phyloP scores from a whole-genome alignment of 2,797 vertebrate genomes.

The Tragelaphus eurycerus region DNA sequence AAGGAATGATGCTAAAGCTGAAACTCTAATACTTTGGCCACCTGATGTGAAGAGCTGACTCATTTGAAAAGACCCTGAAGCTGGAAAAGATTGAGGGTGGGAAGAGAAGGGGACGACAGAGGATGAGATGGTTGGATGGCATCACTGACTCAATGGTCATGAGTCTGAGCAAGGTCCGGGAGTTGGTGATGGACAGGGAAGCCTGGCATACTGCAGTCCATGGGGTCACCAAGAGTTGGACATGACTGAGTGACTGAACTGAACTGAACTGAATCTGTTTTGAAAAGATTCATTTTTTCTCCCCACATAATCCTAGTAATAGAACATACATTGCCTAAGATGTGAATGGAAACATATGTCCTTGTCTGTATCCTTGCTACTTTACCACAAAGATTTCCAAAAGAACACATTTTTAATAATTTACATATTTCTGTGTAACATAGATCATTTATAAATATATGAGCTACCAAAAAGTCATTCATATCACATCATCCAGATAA shows the following conservation, averaged over 20 bases:
- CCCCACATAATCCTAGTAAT: background rate
- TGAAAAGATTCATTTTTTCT: background rate
- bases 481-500: background rate
- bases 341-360: background rate
- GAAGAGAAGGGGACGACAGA: background rate
- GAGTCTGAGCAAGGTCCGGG: background rate
- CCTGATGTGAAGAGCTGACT: background rate
- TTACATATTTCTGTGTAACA: background rate
- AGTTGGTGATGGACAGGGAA: background rate
- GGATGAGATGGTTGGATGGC: background rate
- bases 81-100: background rate
- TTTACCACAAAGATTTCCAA: conserved; percentile 28
- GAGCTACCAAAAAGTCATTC: background rate
- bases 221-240: background rate
- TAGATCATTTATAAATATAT: background rate
- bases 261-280: background rate
- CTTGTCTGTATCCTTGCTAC: background rate
- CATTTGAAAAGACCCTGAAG: background rate
- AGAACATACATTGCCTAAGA: background rate
- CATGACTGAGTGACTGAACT: background rate
- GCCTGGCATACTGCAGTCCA: background rate
- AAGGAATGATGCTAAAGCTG: background rate
- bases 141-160: background rate
- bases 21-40: background rate
- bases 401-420: background rate